Evolutionary conservation across 30 jellyfish, hydroid and myxozoan genomes (phyloP).

Genomic region (Clytia hemisphaerica): DNA sequence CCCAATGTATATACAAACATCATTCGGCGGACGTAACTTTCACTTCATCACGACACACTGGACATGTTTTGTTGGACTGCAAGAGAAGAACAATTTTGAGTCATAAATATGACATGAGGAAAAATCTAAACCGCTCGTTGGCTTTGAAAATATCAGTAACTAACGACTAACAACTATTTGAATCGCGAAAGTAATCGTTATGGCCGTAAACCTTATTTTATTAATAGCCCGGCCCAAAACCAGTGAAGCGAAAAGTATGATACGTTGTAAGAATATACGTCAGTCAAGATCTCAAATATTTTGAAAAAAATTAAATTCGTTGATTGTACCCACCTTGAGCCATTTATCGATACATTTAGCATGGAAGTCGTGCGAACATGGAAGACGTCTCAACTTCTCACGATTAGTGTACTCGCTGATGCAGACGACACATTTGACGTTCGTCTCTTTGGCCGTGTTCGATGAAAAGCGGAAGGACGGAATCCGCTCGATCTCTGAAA

Average conservation of each 20-base stretch:
- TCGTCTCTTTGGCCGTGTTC: constrained; percentile 63
- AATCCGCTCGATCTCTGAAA: constrained; percentile 58
- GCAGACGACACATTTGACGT: constrained; percentile 77
- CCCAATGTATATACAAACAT: too few species aligned
- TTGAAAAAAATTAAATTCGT: too few species aligned
- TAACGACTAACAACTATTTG: too few species aligned
- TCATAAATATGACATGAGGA: too few species aligned
- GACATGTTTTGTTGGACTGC: constrained; percentile 80
- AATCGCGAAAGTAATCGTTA: too few species aligned
- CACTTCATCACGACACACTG: constrained; percentile 83
- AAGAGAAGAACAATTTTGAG: not conserved
- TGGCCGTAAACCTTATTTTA: too few species aligned
- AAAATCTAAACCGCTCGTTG: too few species aligned
- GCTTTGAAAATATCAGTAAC: too few species aligned
- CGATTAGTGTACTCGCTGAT: constrained; percentile 69
- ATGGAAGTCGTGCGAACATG: constrained; percentile 91
- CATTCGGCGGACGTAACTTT: too few species aligned
- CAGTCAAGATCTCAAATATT: not conserved
- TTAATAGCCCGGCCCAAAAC: not conserved
- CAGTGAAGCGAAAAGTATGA: not conserved
- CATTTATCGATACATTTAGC: constrained; percentile 90
- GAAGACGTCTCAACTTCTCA: constrained; percentile 75
- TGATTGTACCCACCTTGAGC: constrained; percentile 61
- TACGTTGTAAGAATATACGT: not conserved
- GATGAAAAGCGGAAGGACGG: constrained; percentile 83